Conservation (phyloP, 2,797 vertebrate genomes). For the Holocentrus rufus region DNA sequence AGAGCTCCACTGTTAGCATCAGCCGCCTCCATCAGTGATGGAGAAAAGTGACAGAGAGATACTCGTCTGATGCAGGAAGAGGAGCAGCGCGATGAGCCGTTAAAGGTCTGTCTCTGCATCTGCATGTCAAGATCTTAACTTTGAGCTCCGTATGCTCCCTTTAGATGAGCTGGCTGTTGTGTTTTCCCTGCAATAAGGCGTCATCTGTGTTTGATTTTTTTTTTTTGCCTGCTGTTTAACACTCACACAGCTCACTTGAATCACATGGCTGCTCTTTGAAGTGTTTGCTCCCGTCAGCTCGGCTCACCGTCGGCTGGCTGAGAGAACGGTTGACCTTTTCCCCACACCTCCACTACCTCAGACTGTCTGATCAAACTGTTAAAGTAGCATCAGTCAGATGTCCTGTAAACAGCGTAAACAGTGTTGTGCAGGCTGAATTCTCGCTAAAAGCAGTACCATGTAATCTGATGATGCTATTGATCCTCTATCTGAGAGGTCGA, state of each 20-base stretch:
- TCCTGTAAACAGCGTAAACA: neutral
- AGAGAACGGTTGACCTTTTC: constrained; percentile 4
- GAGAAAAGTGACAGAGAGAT: constrained; percentile 35
- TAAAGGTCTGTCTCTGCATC: constrained; percentile 51
- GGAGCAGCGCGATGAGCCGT: constrained; percentile 32
- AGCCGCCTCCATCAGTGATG: constrained; percentile 13
- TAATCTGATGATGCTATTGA: neutral
- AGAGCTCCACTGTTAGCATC: constrained; percentile 52
- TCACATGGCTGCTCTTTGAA: constrained; percentile 20
- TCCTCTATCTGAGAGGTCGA: neutral
- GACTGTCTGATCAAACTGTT: neutral
- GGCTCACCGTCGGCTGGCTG: neutral
- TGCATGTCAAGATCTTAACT: constrained; percentile 30
- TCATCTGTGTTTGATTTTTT: constrained; percentile 24
- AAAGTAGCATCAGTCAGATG: neutral
- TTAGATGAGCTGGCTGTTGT: neutral
- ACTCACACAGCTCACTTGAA: constrained; percentile 9
- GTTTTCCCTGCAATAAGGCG: constrained; percentile 7
- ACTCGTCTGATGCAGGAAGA: constrained; percentile 32
- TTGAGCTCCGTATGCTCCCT: constrained; percentile 8
- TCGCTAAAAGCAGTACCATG: neutral
- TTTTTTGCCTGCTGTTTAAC: constrained; percentile 29
- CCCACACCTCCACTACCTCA: constrained; percentile 3
- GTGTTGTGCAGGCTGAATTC: neutral
- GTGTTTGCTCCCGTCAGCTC: constrained; percentile 20